Base-by-base conservation (phyloP, 1,140 invertebrate genomes). In the Uloborus diversus region DNA sequence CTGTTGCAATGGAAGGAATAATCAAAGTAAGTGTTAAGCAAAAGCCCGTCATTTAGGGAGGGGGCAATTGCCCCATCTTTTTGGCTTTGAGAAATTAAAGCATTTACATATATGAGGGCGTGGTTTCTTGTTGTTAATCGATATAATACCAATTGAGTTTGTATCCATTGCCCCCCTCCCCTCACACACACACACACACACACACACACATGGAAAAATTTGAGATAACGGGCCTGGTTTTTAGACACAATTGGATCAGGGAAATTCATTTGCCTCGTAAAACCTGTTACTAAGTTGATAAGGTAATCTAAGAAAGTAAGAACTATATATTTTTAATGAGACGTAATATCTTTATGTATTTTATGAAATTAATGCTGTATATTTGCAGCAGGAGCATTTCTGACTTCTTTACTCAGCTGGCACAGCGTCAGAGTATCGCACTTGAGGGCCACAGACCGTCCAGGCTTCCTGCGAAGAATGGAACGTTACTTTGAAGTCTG, bases 401-500 rank as follows among this genome's bases (percentile, higher is more conserved):
- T 78, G 13, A 17, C 73, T 17, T 37, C n/a, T 20, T 23, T 78
- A 2, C 2, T 78, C 47, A 56, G 30, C 23, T 20, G 47, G 3
- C 30, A 66, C 13, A 37, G 62, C 14, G 49, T 78, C 25, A 42
- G 73, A 1, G 33, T 78, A 14, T 57, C 25, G 3, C 62, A 78
- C 20, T 17, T 78, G 3, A 42, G 57, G 11, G 61, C 27, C 7
- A 28, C 20, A 1, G 59, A 27, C 2, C 53, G 56, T 4, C 33
- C 69, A 0, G 7, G 17, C 0, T 65, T 78, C 51, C 25, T 78
- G 25, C 51, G 42, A 4, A 78, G n/a, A 3, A 30, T 65, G 20
- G 49, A 78, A n/a, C 62, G 33, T 2, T 78, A 28, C 27, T 78
- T 78, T 25, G 62, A 65, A 13, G 28, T 11, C 1, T 66, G 61